Conservation (phyloP, 2,888 invertebrate species). For the Euplexia lucipara region DNA sequence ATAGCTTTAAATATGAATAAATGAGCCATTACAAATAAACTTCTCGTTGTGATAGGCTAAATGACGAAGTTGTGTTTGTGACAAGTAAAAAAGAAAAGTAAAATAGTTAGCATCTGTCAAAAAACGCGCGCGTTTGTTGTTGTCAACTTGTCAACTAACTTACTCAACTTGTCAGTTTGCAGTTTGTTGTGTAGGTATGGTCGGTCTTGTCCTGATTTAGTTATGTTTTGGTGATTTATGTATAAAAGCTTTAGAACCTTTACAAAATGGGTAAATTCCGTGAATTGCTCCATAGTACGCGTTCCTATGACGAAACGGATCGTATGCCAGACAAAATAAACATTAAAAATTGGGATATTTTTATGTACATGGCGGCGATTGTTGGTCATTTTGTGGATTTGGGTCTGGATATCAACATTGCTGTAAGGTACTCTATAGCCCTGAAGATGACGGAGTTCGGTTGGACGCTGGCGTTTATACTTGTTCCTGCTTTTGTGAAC, state of each 20-base stretch:
- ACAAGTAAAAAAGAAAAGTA: conserved; percentile 2
- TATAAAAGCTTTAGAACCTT: background rate
- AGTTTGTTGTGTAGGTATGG: conserved; percentile 10
- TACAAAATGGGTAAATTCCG: conserved; percentile 80
- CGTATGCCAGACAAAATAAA: conserved; percentile 91
- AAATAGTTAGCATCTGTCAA: conserved; percentile 29
- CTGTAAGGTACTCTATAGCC: conserved; percentile 91
- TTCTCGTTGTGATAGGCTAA: conserved; percentile 17
- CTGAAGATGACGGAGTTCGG: conserved; percentile 91
- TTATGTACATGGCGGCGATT: conserved; percentile 92
- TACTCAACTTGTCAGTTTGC: too few species aligned
- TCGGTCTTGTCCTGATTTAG: background rate
- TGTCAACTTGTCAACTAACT: too few species aligned
- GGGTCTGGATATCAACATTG: conserved; percentile 93
- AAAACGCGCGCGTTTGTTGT: conserved; percentile 43
- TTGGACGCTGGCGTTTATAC: conserved; percentile 93
- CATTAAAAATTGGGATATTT: conserved; percentile 92
- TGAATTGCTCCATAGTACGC: conserved; percentile 80
- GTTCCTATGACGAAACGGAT: conserved; percentile 90
- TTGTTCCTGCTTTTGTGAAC: conserved; percentile 94
- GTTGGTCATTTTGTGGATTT: conserved; percentile 93
- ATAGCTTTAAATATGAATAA: conserved; percentile 12
- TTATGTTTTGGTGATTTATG: conserved; percentile 21
- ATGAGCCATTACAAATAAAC: conserved; percentile 4
- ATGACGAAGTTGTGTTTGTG: conserved; percentile 25